Conservation (phyloP, 2,113 vertebrate species). For the Tragulus kanchil region DNA sequence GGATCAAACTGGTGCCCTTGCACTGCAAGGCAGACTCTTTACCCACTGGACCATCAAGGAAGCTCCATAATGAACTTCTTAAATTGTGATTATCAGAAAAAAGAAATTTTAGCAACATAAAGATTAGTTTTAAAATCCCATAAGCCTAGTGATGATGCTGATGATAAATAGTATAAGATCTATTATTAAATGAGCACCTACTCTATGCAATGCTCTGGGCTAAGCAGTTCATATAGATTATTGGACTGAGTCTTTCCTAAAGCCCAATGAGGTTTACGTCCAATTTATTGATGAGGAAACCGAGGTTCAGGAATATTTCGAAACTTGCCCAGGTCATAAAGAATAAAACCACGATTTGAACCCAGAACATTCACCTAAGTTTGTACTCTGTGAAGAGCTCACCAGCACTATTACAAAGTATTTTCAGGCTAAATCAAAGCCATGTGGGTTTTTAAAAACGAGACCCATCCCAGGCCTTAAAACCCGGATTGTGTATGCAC, state of each 20-base stretch:
- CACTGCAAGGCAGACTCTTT: too few relatives aligned
- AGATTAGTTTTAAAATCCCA: neutral
- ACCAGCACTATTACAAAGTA: neutral
- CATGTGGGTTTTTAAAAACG: neutral
- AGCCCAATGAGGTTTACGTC: neutral
- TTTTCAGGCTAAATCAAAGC: neutral
- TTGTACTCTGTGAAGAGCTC: neutral
- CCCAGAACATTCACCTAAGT: neutral
- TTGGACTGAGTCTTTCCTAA: neutral
- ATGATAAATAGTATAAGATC: neutral
- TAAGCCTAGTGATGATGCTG: neutral
- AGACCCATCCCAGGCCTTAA: neutral
- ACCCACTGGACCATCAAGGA: too few relatives aligned
- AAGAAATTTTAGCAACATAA: neutral
- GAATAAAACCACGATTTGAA: neutral
- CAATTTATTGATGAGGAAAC: neutral
- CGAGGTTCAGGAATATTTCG: neutral
- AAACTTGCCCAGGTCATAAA: neutral
- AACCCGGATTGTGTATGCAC: slow-evolving; percentile 53
- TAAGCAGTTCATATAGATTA: neutral
- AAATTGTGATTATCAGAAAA: neutral
- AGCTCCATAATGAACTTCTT: neutral
- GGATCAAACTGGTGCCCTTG: too few relatives aligned
- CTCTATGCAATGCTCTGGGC: neutral
- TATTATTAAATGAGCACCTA: neutral